These are phyloP conservation scores for Alcis repandata DNA, from an alignment of 2,888 invertebrate species.

Conservation along the genomic window DNA sequence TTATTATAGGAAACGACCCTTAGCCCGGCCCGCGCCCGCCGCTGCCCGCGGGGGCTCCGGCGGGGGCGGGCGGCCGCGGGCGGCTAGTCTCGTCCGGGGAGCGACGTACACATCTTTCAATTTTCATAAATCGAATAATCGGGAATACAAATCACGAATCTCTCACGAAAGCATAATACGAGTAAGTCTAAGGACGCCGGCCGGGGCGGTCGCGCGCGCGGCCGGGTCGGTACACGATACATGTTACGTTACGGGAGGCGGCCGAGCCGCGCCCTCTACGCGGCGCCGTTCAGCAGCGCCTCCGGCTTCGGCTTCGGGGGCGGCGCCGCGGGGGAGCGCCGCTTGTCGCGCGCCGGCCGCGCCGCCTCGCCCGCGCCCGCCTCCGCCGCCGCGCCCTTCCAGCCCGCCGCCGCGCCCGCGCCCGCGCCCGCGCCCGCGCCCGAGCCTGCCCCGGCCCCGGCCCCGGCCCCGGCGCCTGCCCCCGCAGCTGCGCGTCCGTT, in stretches of 20 bases:
- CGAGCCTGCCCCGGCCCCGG: slow-evolving; percentile 1
- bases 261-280: slow-evolving; percentile 65
- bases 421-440: slow-evolving; percentile 57
- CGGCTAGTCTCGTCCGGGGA: slow-evolving; percentile 77
- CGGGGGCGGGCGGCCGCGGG: slow-evolving; percentile 54
- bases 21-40: not conserved
- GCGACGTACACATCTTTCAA: slow-evolving; percentile 80
- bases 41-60: slow-evolving; percentile 51
- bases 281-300: slow-evolving; percentile 89
- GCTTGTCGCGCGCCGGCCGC: slow-evolving; percentile 55
- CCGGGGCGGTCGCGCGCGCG: slow-evolving; percentile 34
- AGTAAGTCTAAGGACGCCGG: slow-evolving; percentile 69
- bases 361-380: slow-evolving; percentile 32
- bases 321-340: slow-evolving; percentile 66
- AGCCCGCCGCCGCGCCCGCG: slow-evolving; percentile 59
- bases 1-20: slow-evolving; percentile 66
- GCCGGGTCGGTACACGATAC: slow-evolving; percentile 42
- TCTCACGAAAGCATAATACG: slow-evolving; percentile 85
- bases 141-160: slow-evolving; percentile 86
- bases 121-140: slow-evolving; percentile 83
- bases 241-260: slow-evolving; percentile 55
- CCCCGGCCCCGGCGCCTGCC: not conserved
- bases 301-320: slow-evolving; percentile 86
- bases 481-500: not conserved
- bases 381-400: slow-evolving; percentile 42